Evolutionary conservation across 2,888 invertebrate genomes (phyloP).

Genomic region (Platycheirus albimanus): DNA sequence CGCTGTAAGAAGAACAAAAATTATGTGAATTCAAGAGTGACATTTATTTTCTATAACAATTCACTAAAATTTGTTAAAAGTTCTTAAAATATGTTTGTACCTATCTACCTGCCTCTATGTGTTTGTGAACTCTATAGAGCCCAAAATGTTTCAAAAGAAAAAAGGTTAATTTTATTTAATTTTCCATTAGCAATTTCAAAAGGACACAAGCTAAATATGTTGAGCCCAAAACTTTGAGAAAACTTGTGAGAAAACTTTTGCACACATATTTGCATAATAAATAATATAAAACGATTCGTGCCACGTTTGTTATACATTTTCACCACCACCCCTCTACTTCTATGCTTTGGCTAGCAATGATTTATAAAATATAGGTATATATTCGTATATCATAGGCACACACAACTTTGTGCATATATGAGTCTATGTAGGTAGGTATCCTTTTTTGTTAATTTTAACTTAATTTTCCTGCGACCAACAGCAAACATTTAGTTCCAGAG

Average conservation of each 20-base stretch:
- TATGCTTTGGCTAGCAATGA: neutral
- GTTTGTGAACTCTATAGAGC: too few species aligned
- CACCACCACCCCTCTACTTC: neutral
- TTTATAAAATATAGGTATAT: neutral
- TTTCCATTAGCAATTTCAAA: neutral
- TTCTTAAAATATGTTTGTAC: too few species aligned
- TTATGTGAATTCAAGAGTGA: too few species aligned
- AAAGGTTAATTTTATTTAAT: neutral
- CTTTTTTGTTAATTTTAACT: slow-evolving; percentile 24
- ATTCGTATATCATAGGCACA: neutral
- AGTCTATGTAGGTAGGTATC: too few species aligned
- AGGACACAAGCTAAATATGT: neutral
- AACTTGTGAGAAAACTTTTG: neutral
- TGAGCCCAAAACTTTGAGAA: neutral
- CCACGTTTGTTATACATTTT: too few species aligned
- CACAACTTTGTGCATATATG: neutral
- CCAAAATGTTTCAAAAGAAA: neutral
- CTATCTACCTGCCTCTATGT: too few species aligned
- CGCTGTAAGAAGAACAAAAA: too few species aligned
- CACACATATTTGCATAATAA: neutral
- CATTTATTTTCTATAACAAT: too few species aligned
- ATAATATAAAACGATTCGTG: neutral
- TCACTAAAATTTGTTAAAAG: too few species aligned
- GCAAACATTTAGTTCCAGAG: neutral
- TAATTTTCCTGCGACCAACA: slow-evolving; percentile 12